These are phyloP conservation scores for Psophia crepitans DNA, from an alignment of 2,113 vertebrate genomes.

Conservation along the genomic window DNA sequence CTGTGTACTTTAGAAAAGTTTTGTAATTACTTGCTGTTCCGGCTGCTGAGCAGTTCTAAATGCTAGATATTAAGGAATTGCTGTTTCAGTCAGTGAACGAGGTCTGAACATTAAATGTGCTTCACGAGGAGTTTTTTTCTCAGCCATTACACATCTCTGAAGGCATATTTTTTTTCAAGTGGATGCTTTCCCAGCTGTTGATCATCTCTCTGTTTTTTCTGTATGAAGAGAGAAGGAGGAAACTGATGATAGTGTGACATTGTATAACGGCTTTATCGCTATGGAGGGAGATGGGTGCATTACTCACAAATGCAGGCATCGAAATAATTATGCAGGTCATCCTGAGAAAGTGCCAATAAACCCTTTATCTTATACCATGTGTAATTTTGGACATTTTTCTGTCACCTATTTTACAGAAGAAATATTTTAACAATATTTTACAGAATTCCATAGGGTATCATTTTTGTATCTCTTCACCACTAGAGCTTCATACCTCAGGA, in stretches of 20 bases:
- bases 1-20: conserved; percentile 55
- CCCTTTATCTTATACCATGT: background rate
- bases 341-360: background rate
- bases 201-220: conserved; percentile 6
- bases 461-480: background rate
- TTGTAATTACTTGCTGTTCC: conserved; percentile 16
- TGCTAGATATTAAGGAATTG: conserved; percentile 28
- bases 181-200: conserved; percentile 66
- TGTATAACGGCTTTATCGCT: background rate
- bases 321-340: background rate
- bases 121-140: conserved; percentile 29
- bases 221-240: conserved; percentile 14
- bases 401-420: background rate
- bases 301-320: background rate
- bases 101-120: conserved; percentile 37
- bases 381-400: fast-evolving
- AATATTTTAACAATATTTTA: background rate
- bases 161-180: conserved; percentile 52
- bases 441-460: background rate
- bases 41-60: conserved; percentile 13
- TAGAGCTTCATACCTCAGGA: background rate
- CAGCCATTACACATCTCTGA: conserved; percentile 60
- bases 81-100: conserved; percentile 30
- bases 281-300: background rate
- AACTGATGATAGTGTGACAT: background rate